These are phyloP conservation scores for Laupala kohalensis DNA, from an alignment of 1,140 invertebrate species.

Conservation along the genomic window DNA sequence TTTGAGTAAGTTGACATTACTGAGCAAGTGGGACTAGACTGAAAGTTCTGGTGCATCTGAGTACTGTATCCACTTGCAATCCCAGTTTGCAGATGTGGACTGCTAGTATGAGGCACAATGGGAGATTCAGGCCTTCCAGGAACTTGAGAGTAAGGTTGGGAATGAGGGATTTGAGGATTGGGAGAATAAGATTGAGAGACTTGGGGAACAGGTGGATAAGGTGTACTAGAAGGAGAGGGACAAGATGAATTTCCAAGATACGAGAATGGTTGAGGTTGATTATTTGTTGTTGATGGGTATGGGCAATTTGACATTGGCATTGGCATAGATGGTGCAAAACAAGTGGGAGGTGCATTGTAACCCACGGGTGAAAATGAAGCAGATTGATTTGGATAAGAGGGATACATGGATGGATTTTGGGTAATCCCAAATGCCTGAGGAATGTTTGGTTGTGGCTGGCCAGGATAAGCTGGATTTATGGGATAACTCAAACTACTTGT, in stretches of 20 bases:
- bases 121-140: not conserved
- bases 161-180: not conserved
- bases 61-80: not conserved
- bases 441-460: not conserved
- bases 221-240: too few species aligned
- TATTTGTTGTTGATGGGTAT: not conserved
- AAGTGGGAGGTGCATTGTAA: not conserved
- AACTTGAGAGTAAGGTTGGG: not conserved
- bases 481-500: slow-evolving; percentile 8
- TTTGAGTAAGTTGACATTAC: slow-evolving; percentile 1
- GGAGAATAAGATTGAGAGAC: not conserved
- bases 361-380: not conserved
- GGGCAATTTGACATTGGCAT: not conserved
- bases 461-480: slow-evolving; percentile 3
- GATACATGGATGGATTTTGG: not conserved
- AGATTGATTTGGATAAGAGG: not conserved
- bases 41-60: not conserved
- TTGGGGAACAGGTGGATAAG: not conserved
- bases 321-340: slow-evolving; percentile 1
- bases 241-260: not conserved
- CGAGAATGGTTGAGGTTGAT: not conserved
- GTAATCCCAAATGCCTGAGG: not conserved
- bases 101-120: not conserved
- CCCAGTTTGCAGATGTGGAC: not conserved
- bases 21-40: not conserved